Evolutionary conservation across 2,888 invertebrate genomes (phyloP).

Genomic region (Stenichneumon culpator): DNA sequence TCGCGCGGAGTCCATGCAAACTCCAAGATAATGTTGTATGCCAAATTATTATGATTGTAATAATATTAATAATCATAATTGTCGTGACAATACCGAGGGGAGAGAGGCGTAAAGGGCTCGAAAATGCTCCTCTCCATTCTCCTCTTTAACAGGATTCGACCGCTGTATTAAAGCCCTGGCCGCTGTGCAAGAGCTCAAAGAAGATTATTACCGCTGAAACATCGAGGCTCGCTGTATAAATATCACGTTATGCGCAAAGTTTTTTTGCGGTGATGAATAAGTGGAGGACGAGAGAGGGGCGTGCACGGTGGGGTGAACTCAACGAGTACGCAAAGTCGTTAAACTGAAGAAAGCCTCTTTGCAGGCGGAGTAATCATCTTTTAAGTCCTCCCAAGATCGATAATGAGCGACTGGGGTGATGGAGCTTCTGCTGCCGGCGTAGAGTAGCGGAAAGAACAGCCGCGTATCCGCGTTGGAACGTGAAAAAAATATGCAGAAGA

Average conservation of each 20-base stretch:
- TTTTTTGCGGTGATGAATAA: conserved; percentile 46
- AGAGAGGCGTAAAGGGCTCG: conserved; percentile 16
- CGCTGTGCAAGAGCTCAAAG: conserved; percentile 41
- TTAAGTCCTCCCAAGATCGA: conserved; percentile 50
- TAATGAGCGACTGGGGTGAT: conserved; percentile 45
- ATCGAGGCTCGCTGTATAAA: conserved; percentile 59
- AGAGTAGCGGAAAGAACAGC: background rate
- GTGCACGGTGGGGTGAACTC: conserved; percentile 8
- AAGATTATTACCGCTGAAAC: conserved; percentile 54
- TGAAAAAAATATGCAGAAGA: background rate
- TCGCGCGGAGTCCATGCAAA: too few species aligned
- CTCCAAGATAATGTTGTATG: too few species aligned
- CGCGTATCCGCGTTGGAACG: background rate
- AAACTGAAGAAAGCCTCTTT: conserved; percentile 58
- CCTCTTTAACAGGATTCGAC: conserved; percentile 6
- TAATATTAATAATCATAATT: background rate
- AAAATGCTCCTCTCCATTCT: conserved; percentile 28
- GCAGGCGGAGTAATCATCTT: conserved; percentile 52
- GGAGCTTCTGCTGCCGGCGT: background rate
- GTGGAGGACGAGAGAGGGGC: background rate
- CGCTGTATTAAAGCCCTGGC: conserved; percentile 22
- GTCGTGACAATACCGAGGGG: conserved; percentile 2
- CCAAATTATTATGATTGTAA: too few species aligned
- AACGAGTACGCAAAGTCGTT: conserved; percentile 50
- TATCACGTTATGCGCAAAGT: conserved; percentile 53